Percentiles rank a stretch among this genome's conserved stretches.
Evolutionary conservation across 1,140 invertebrate species (phyloP).

Genomic region (Zaprionus gabonicus): DNA sequence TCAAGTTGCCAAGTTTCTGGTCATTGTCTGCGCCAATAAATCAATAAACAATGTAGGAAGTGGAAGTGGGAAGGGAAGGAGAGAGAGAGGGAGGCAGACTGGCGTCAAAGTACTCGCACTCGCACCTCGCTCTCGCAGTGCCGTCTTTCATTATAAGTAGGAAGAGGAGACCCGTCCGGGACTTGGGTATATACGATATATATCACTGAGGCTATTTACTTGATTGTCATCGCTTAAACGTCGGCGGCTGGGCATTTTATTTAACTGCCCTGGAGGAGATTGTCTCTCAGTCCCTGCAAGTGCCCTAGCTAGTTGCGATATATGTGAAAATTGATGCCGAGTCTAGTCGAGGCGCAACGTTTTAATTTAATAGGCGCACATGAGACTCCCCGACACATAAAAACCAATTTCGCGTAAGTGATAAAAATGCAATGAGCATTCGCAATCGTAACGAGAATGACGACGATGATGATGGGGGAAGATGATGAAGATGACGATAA

Average conservation of each 20-base stretch:
- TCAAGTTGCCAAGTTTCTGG: constrained; percentile 14
- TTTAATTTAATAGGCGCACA: constrained; percentile 81
- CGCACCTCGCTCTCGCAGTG: constrained; percentile 19
- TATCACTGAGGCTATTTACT: constrained; percentile 60
- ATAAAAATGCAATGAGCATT: constrained; percentile 82
- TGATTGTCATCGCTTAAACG: constrained; percentile 78
- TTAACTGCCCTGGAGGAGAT: constrained; percentile 52
- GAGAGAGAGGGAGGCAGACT: neutral
- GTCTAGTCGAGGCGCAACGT: constrained; percentile 54
- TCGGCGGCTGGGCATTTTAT: constrained; percentile 66
- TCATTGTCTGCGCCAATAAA: constrained; percentile 59
- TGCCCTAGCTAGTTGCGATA: constrained; percentile 39
- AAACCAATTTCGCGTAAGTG: constrained; percentile 82
- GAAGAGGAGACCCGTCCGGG: constrained; percentile 12
- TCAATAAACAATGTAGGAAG: constrained; percentile 70
- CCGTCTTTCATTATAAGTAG: constrained; percentile 39
- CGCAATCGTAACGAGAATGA: constrained; percentile 31
- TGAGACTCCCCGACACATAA: constrained; percentile 74
- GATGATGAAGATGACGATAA: constrained; percentile 35
- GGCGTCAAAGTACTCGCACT: constrained; percentile 8
- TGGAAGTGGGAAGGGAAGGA: neutral
- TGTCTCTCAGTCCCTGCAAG: constrained; percentile 7
- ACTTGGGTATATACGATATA: constrained; percentile 39
- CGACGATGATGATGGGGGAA: constrained; percentile 31
- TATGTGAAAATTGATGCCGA: constrained; percentile 56